Evolutionary conservation across 1,140 invertebrate species (phyloP).

Genomic region (Halictus rubicundus): DNA sequence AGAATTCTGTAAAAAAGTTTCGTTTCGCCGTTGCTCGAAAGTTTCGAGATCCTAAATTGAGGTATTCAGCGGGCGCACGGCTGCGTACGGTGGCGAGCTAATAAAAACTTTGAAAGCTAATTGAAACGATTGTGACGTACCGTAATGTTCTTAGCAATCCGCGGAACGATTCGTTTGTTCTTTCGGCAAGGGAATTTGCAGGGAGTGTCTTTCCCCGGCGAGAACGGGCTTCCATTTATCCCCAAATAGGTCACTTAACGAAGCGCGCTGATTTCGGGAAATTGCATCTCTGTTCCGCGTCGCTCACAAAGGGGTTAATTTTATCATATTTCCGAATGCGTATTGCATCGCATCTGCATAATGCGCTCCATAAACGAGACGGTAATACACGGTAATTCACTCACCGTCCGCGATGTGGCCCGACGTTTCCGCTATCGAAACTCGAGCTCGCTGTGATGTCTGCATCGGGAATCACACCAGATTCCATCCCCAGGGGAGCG

Average conservation of each 20-base stretch:
- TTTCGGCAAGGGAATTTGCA: background rate
- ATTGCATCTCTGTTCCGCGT: conserved; percentile 30
- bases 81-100: background rate
- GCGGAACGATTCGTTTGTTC: background rate
- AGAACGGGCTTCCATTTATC: conserved; percentile 25
- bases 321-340: conserved; percentile 63
- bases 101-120: background rate
- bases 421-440: conserved; percentile 87
- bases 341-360: conserved; percentile 54
- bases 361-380: conserved; percentile 60
- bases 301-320: conserved; percentile 49
- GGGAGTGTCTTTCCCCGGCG: background rate
- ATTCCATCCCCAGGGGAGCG: conserved; percentile 87
- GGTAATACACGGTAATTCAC: conserved; percentile 64
- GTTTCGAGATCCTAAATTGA: background rate
- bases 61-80: background rate
- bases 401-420: conserved; percentile 83
- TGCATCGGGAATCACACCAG: conserved; percentile 85
- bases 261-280: conserved; percentile 44
- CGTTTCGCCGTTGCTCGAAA: background rate
- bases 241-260: conserved; percentile 41
- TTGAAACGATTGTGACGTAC: background rate
- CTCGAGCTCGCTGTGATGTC: conserved; percentile 88
- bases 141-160: background rate
- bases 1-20: background rate